These are phyloP conservation scores for Thereva unica DNA, from an alignment of 2,888 invertebrate species.

Conservation along the genomic window DNA sequence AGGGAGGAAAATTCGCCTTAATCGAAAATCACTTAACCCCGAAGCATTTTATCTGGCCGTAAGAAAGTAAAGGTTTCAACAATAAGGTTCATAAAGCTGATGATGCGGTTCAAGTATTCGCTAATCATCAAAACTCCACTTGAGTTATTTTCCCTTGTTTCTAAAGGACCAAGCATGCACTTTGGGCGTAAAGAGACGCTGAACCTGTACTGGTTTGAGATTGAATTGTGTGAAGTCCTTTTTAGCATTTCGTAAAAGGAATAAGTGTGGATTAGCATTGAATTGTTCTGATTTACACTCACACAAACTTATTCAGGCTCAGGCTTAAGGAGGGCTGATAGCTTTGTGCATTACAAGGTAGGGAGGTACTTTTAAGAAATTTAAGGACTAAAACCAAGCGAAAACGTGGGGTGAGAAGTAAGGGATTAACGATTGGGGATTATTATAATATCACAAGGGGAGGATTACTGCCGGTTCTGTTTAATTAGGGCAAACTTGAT, in stretches of 20 bases:
- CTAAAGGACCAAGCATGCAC: conserved; percentile 24
- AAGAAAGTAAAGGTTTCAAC: conserved; percentile 17
- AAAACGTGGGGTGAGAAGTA: conserved; percentile 31
- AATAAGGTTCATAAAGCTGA: conserved; percentile 23
- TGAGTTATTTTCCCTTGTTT: conserved; percentile 27
- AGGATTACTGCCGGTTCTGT: conserved; percentile 31
- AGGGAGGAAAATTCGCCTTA: too few relatives aligned
- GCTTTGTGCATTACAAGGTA: conserved; percentile 19
- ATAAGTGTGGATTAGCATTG: conserved; percentile 42
- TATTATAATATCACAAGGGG: conserved; percentile 38
- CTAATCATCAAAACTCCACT: conserved; percentile 40
- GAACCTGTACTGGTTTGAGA: conserved; percentile 36
- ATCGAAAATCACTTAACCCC: too few relatives aligned
- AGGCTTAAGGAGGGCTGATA: conserved; percentile 18
- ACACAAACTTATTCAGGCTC: conserved; percentile 22
- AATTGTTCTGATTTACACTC: conserved; percentile 35
- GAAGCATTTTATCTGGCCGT: not conserved
- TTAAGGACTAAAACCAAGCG: conserved; percentile 33
- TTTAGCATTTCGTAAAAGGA: conserved; percentile 35
- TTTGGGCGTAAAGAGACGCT: conserved; percentile 16
- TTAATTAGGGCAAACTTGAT: conserved; percentile 31
- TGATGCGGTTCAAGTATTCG: conserved; percentile 39
- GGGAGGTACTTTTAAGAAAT: conserved; percentile 36
- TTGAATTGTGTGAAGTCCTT: conserved; percentile 39
- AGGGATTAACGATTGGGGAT: conserved; percentile 42